Base-by-base conservation (phyloP, 2,888 invertebrate species). In the Tiphia femorata region DNA sequence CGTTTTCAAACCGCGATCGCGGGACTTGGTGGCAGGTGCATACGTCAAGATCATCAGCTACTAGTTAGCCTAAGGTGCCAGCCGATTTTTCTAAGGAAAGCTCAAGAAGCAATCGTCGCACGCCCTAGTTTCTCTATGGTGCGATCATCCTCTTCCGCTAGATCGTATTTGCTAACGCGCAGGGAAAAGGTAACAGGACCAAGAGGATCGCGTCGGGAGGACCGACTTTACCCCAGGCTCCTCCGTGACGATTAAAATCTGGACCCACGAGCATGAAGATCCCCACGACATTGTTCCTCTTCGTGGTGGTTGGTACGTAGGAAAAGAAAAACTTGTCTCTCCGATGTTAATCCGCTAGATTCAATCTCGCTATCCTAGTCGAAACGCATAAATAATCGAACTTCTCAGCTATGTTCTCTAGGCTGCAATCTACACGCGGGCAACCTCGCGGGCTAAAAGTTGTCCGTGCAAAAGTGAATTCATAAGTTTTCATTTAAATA, bases 261-360 rank as follows among this genome's bases (percentile, higher is more conserved):
- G 59, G 62, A 70, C 58, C 49, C 33, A 25, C 54, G 29, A 75
- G 44, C 38, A 80, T 82, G 82, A 82, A 82, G 72, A 78, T 81
- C 56, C 72, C 75, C 16, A 72, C 77, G 42, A 79, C 77, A 21
- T 69, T 78, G 57, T 80, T 78, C 47, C 72, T 81, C 47, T 78
- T 81, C 63, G 73, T 80, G 37, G 72, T 79, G 40, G 75, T 80
- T 66, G 82, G 82, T 82, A 75, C 49, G 82, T 79, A 70, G 47
- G 49, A 62, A 6, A 3, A 33, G 14, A 29, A 4, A 2, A 29
- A 33, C 2, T 33, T n/a, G 12, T 2, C 8, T 2, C 33, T n/a
- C 12, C 4, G 29, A 29, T 5, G 12, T 12, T 14, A 8, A 33
- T 33, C 12, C 33, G 14, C 7, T 12, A 14, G 12, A 33, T 14